Percentiles rank a stretch among this genome's conserved stretches.
These are phyloP conservation scores for Nomada fucata DNA, from an alignment of 2,888 invertebrate genomes.

Conservation along the genomic window DNA sequence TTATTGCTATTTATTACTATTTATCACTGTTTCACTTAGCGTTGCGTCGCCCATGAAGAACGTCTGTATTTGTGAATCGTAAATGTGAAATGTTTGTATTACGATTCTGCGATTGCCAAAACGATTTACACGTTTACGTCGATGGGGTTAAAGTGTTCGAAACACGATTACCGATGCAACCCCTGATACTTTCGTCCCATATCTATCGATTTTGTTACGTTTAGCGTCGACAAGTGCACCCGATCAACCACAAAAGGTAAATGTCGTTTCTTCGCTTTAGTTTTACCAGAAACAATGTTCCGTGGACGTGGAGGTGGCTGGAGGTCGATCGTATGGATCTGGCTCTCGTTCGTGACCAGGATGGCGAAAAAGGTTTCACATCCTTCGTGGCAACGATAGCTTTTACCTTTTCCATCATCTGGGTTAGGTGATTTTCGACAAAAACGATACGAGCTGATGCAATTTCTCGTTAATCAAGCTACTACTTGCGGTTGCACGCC, in stretches of 20 bases:
- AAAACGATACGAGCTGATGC: not conserved
- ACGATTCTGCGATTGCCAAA: not conserved
- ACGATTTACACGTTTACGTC: not conserved
- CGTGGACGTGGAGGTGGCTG: constrained; percentile 64
- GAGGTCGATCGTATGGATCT: constrained; percentile 81
- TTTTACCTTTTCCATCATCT: constrained; percentile 35
- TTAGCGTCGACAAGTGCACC: constrained; percentile 49
- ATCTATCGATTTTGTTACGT: constrained; percentile 1
- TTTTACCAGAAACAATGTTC: constrained; percentile 63
- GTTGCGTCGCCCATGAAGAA: not conserved
- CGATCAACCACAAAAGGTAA: constrained; percentile 71
- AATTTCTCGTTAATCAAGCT: constrained; percentile 15
- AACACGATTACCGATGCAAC: not conserved
- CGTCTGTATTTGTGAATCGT: not conserved
- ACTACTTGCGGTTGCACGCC: not conserved
- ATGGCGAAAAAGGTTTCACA: constrained; percentile 73
- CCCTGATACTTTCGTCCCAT: not conserved
- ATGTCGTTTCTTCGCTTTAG: constrained; percentile 66
- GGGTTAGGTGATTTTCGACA: constrained; percentile 20
- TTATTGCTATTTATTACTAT: too few relatives aligned
- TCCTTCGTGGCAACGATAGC: constrained; percentile 41
- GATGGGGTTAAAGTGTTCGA: not conserved
- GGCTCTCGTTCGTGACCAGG: constrained; percentile 79
- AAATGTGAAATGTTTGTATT: not conserved
- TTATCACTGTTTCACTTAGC: not conserved